A percentile compares a stretch with the other conserved stretches of the same genome.
phyloP scores from a whole-genome alignment of 1,140 invertebrate genomes.

The Phymastichus coffea region DNA sequence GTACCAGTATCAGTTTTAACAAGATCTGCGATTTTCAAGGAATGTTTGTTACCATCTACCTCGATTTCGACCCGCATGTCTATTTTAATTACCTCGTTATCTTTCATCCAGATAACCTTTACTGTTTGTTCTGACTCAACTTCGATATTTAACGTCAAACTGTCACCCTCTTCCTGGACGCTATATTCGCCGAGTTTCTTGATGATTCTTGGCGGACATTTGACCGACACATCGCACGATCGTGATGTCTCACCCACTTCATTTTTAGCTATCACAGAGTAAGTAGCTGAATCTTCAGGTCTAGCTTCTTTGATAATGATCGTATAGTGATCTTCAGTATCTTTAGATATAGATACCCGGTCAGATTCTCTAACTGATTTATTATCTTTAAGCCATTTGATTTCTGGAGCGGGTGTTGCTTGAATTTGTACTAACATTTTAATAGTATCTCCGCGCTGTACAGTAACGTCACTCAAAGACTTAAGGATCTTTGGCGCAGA shows the following conservation, averaged over 20 bases:
- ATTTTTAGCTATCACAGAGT: slow-evolving; percentile 89
- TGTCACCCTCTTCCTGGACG: slow-evolving; percentile 75
- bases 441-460: slow-evolving; percentile 67
- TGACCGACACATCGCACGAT: slow-evolving; percentile 78
- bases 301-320: slow-evolving; percentile 80
- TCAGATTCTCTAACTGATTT: slow-evolving; percentile 69
- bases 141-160: slow-evolving; percentile 76
- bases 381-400: slow-evolving; percentile 86
- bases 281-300: slow-evolving; percentile 88
- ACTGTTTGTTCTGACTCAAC: slow-evolving; percentile 82
- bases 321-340: slow-evolving; percentile 67
- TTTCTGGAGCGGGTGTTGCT: slow-evolving; percentile 76
- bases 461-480: slow-evolving; percentile 73
- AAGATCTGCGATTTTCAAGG: slow-evolving; percentile 75
- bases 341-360: slow-evolving; percentile 70
- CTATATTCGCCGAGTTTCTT: slow-evolving; percentile 68
- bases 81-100: slow-evolving; percentile 69
- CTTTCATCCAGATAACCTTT: slow-evolving; percentile 79
- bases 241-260: slow-evolving; percentile 84
- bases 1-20: slow-evolving; percentile 71
- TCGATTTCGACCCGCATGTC: slow-evolving; percentile 66
- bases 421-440: slow-evolving; percentile 79
- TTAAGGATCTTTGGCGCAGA: slow-evolving; percentile 80
- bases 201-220: slow-evolving; percentile 73
- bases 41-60: slow-evolving; percentile 71